Evolutionary conservation across 1,140 invertebrate genomes (phyloP).

Genomic region (Acarapis woodi): DNA sequence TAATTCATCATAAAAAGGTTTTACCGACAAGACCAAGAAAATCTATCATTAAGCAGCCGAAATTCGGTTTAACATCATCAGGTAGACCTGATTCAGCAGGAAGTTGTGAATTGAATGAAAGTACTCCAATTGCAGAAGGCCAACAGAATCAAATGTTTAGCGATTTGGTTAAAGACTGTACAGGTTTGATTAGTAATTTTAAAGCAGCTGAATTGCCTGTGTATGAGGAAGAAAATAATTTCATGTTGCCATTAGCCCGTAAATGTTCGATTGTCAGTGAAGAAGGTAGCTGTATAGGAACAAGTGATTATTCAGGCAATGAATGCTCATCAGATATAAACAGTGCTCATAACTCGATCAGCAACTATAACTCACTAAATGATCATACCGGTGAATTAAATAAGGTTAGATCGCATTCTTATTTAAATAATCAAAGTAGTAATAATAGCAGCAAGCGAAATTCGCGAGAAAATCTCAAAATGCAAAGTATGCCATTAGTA

Average conservation of each 20-base stretch:
- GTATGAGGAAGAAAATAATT: slow-evolving; percentile 7
- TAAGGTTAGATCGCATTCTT: too few species aligned
- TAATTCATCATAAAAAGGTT: background rate
- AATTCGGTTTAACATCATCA: background rate
- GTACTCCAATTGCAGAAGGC: slow-evolving; percentile 1
- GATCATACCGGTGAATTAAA: too few species aligned
- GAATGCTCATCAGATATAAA: slow-evolving; percentile 3
- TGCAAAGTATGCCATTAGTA: too few species aligned
- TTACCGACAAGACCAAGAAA: slow-evolving; percentile 5
- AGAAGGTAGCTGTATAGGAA: slow-evolving; percentile 32
- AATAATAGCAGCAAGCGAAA: background rate
- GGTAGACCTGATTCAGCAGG: background rate
- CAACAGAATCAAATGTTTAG: too few species aligned
- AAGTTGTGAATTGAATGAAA: background rate
- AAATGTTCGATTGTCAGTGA: slow-evolving; percentile 60
- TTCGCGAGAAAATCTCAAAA: background rate
- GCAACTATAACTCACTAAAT: too few species aligned
- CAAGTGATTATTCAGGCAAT: slow-evolving; percentile 7
- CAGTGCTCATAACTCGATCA: too few species aligned
- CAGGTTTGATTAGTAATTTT: background rate
- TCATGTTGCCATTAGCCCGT: slow-evolving; percentile 22
- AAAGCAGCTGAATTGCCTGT: slow-evolving; percentile 8
- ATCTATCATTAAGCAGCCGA: slow-evolving; percentile 1
- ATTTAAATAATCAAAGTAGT: background rate
- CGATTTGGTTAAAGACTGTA: background rate